A percentile compares a stretch with the other conserved stretches of the same genome.
Evolutionary conservation across 2,113 vertebrate species (phyloP).

Genomic region (Oceanodroma tethys): DNA sequence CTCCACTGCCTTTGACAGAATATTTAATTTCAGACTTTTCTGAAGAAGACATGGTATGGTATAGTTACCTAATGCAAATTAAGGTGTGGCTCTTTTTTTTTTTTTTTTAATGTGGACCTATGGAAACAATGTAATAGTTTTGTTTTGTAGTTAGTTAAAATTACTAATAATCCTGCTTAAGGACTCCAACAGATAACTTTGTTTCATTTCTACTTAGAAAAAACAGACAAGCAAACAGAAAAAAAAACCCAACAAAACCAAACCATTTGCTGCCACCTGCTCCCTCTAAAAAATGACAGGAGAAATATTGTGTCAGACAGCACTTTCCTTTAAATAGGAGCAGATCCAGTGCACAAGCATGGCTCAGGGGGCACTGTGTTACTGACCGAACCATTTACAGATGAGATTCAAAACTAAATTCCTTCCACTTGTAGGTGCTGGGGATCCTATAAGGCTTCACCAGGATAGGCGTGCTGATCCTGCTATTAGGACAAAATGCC

Average conservation of each 20-base stretch:
- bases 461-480: background rate
- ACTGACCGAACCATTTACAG: background rate
- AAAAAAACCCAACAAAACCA: background rate
- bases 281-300: background rate
- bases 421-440: background rate
- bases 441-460: background rate
- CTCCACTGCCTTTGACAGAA: background rate
- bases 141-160: background rate
- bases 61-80: background rate
- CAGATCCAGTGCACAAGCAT: background rate
- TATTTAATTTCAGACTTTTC: background rate
- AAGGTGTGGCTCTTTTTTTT: background rate
- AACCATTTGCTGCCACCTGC: background rate
- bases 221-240: background rate
- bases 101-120: background rate
- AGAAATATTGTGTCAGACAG: background rate
- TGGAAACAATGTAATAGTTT: background rate
- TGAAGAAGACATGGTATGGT: background rate
- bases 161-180: background rate
- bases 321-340: background rate
- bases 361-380: slow-evolving; percentile 13
- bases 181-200: background rate
- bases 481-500: background rate
- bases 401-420: background rate
- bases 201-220: background rate